Evolutionary conservation across 2,888 invertebrate genomes (phyloP).

Genomic region (Caenorhabditis auriculariae): DNA sequence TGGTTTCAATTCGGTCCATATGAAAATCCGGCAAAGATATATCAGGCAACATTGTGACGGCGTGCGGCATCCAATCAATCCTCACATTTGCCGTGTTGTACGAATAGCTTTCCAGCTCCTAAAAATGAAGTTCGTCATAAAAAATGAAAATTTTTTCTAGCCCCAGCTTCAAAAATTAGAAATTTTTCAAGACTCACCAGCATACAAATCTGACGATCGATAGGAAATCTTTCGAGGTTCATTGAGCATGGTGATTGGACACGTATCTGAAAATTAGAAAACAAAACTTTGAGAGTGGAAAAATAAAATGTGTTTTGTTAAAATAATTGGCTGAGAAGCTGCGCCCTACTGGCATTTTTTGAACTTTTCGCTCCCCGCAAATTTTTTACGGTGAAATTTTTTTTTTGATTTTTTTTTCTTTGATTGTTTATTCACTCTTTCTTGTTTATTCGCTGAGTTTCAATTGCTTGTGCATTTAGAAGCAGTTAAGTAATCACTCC

Average conservation of each 20-base stretch:
- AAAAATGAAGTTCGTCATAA: neutral
- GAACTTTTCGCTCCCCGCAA: too few species aligned
- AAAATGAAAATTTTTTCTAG: constrained; percentile 1
- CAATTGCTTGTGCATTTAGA: neutral
- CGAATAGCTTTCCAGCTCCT: constrained; percentile 54
- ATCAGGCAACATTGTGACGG: constrained; percentile 49
- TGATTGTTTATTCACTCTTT: neutral
- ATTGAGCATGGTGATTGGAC: constrained; percentile 58
- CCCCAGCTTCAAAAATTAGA: neutral
- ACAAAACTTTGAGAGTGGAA: too few species aligned
- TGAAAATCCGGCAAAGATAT: constrained; percentile 52
- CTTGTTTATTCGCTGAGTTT: neutral
- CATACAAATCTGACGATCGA: constrained; percentile 44
- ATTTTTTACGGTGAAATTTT: too few species aligned
- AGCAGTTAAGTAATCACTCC: neutral
- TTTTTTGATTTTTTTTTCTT: neutral
- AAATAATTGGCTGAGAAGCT: too few species aligned
- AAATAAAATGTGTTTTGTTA: too few species aligned
- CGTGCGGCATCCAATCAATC: constrained; percentile 52
- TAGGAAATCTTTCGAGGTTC: constrained; percentile 55
- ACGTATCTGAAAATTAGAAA: constrained; percentile 43
- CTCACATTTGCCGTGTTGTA: constrained; percentile 60
- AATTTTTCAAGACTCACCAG: constrained; percentile 5
- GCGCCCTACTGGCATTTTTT: too few species aligned
- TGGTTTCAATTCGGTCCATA: constrained; percentile 32